These are phyloP conservation scores for Brotogeris chrysoptera DNA, from an alignment of 2,797 vertebrate species.

Conservation along the genomic window DNA sequence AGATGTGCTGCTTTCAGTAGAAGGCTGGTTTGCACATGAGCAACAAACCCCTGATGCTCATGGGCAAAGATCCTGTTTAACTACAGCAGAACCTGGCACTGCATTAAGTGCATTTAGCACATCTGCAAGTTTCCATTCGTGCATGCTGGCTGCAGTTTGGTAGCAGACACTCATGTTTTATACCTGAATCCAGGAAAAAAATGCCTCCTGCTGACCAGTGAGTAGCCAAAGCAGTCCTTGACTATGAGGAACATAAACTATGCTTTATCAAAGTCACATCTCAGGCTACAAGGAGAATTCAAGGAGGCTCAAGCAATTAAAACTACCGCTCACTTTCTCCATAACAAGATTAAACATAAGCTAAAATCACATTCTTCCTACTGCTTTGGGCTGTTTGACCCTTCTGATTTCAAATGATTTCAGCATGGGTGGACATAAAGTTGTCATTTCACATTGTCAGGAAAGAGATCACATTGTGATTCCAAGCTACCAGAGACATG, in stretches of 20 bases:
- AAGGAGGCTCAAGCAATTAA: slow-evolving; percentile 36
- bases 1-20: not conserved
- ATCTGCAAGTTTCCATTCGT: not conserved
- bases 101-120: not conserved
- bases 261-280: slow-evolving; percentile 19
- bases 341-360: not conserved
- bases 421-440: not conserved
- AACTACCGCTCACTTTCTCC: not conserved
- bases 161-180: not conserved
- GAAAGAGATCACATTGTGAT: not conserved
- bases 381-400: not conserved
- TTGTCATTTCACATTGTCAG: not conserved
- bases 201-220: not conserved
- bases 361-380: slow-evolving; percentile 2
- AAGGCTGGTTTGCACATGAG: not conserved
- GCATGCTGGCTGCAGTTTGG: not conserved
- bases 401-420: not conserved
- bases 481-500: not conserved
- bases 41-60: slow-evolving; percentile 1
- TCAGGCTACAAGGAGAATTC: slow-evolving; percentile 21
- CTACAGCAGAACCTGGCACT: not conserved
- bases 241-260: not conserved
- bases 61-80: not conserved
- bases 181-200: not conserved
- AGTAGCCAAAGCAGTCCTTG: not conserved